A percentile compares a stretch with the other conserved stretches of the same genome.
Evolutionary conservation across 2,797 vertebrate genomes (phyloP).

Genomic region (Carapus acus): DNA sequence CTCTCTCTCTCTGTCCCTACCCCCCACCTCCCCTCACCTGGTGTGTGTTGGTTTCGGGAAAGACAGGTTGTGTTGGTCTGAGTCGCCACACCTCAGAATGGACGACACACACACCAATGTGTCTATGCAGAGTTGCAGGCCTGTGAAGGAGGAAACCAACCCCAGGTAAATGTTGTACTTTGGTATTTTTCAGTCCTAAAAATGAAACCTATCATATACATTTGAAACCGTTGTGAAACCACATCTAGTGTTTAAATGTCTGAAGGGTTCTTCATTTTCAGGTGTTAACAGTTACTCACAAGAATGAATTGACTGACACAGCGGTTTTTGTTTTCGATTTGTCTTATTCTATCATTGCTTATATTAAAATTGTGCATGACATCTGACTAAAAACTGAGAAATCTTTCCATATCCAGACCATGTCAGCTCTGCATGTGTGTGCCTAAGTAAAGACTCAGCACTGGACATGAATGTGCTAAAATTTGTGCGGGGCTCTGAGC

Average conservation of each 20-base stretch:
- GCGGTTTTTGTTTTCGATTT: no score
- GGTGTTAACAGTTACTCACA: no score
- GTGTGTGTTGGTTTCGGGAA: conserved; percentile 18
- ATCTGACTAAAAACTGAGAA: background rate
- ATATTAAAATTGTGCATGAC: background rate
- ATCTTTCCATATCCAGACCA: background rate
- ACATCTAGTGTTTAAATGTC: no score
- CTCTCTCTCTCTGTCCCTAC: background rate
- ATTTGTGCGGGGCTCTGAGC: conserved; percentile 2
- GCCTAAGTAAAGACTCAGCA: no score
- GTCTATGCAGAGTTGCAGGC: conserved; percentile 1
- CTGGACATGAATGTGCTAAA: conserved; percentile 35
- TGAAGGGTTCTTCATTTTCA: no score
- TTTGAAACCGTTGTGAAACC: no score
- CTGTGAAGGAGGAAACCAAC: conserved; percentile 5
- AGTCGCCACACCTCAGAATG: conserved; percentile 38
- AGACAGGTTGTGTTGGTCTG: conserved; percentile 32
- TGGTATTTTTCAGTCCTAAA: no score
- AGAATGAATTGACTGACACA: no score
- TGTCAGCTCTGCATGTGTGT: no score
- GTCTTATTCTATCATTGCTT: background rate
- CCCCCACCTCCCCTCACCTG: no score
- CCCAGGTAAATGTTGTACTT: conserved; percentile 20
- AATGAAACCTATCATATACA: no score
- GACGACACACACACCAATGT: background rate